Evolutionary conservation across 2,113 vertebrate genomes (phyloP).

Genomic region (Dromas ardeola): DNA sequence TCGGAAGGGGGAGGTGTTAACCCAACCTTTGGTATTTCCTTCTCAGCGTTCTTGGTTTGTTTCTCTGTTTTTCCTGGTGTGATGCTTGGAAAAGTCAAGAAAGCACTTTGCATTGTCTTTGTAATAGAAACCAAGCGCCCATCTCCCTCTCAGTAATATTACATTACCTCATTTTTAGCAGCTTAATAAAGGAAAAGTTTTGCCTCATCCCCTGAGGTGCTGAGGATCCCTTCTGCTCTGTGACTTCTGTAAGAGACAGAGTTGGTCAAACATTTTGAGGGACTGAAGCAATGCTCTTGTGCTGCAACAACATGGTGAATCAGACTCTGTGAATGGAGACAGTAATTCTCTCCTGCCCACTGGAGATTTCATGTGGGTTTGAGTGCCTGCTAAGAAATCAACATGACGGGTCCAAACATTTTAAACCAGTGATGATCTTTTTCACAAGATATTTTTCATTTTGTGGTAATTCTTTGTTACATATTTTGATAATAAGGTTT

Average conservation of each 20-base stretch:
- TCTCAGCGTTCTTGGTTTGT: not conserved
- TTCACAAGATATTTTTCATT: not conserved
- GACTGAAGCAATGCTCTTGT: not conserved
- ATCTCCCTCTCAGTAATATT: not conserved
- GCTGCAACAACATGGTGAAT: not conserved
- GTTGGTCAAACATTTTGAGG: not conserved
- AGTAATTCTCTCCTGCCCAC: not conserved
- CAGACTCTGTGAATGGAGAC: not conserved
- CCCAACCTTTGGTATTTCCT: not conserved
- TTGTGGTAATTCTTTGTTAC: not conserved
- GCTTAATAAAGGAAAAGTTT: not conserved
- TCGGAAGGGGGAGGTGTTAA: not conserved
- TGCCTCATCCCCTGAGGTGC: not conserved
- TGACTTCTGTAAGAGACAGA: not conserved
- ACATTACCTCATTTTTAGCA: not conserved
- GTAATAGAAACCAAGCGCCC: not conserved
- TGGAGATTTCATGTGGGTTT: not conserved
- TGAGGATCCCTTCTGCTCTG: not conserved
- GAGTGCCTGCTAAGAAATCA: not conserved
- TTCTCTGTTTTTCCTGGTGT: not conserved
- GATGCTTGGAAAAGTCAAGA: not conserved
- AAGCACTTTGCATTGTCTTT: not conserved
- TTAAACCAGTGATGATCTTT: not conserved
- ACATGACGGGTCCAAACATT: rapidly evolving
- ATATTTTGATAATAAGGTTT: not conserved